Evolutionary conservation across 2,888 invertebrate genomes (phyloP), one percentile per base, ranked within the genome.

Genomic region (Himalopsyche kuldschensis): DNA sequence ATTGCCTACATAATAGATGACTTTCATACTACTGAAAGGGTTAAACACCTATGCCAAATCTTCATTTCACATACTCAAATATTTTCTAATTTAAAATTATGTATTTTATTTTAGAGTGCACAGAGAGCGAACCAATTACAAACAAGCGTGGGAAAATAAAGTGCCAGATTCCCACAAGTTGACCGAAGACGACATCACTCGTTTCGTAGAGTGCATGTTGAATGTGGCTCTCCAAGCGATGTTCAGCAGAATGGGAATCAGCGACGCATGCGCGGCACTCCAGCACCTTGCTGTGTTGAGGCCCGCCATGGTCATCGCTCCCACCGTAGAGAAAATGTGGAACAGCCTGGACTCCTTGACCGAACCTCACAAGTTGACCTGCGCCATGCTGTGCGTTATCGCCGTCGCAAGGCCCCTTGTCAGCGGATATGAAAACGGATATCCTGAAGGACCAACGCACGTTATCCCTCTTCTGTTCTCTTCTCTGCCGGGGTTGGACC

Each of bases 401-500:
- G 93, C 95, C 0, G 94, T 96, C 6, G 94, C 95, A 0, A 91
- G 95, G 80, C 93, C 94, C 0, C 90, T 95, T 90, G 92, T 94
- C 0, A 88, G 90, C 35, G 93, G 93, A 5, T 89, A 91, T 0
- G 89, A 90, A 41, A 90, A 91, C 6, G 92, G 91, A 17, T 96
- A 94, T 88, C 93, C 94, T 0, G 96, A 96, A 88, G 97, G 97
- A 0, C 95, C 95, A 4, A 93, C 94, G 0, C 96, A 97, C 87
- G 94, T 97, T 0, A 92, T 98, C 24, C 96, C 97, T 0, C 91
- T 98, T 32, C 91, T 98, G 17, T 93, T 96, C 88, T 94, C 95
- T 0, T 92, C 96, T 0, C 90, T 98, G 24, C 98, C 98, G 0
- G 98, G 97, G 17, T 95, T 98, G 75, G 98, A 98, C 89, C 95